Conservation (phyloP, 1,140 invertebrate species). For the Ectropis grisescens region DNA sequence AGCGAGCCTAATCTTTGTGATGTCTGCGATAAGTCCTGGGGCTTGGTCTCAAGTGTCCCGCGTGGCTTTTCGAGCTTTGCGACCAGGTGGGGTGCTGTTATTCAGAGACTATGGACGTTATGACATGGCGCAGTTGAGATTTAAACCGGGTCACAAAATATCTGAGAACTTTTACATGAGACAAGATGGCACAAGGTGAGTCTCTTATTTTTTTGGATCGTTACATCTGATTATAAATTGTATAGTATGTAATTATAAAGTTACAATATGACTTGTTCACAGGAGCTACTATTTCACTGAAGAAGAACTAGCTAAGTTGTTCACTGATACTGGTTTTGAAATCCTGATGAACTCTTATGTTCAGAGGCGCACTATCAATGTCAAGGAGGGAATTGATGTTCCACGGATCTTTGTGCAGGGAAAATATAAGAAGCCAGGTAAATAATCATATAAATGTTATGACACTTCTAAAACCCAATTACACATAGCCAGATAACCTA, state of each 20-base stretch:
- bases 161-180: constrained; percentile 95
- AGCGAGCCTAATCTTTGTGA: constrained; percentile 94
- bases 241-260: neutral
- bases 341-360: constrained; percentile 80
- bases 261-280: constrained; percentile 52
- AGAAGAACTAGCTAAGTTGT: constrained; percentile 76
- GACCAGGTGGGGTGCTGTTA: constrained; percentile 86
- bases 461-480: neutral
- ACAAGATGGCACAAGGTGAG: constrained; percentile 95
- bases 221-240: constrained; percentile 6
- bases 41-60: constrained; percentile 82
- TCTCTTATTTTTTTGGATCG: constrained; percentile 2
- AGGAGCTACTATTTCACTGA: constrained; percentile 87
- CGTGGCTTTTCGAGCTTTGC: constrained; percentile 78
- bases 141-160: constrained; percentile 93
- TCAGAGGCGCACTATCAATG: constrained; percentile 88
- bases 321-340: constrained; percentile 78
- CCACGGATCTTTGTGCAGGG: constrained; percentile 93
- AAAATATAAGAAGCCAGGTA: constrained; percentile 81
- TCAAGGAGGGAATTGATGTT: constrained; percentile 92
- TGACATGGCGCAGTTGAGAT: constrained; percentile 97
- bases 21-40: constrained; percentile 92
- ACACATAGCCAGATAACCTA: constrained; percentile 12
- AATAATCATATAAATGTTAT: no score
- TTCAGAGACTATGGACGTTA: constrained; percentile 98